Conservation (phyloP, 2,888 invertebrate species). For the Micoletzkya japonica region DNA sequence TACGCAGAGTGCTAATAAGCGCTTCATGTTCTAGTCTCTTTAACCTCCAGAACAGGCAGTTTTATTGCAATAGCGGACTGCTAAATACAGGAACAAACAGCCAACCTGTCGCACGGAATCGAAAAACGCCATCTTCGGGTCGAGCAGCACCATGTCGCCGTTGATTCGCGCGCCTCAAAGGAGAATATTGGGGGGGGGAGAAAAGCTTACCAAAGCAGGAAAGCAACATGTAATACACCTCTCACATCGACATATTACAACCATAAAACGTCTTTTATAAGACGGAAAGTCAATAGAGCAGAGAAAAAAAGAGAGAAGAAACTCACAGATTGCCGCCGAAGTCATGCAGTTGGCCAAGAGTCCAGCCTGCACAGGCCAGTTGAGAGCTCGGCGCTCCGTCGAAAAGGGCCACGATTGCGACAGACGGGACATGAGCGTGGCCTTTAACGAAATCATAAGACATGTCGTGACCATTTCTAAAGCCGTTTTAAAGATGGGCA, state of each 20-base stretch:
- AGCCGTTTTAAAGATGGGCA: too few relatives aligned
- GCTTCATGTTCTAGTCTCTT: too few relatives aligned
- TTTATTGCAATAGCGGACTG: too few relatives aligned
- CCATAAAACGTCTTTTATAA: background rate
- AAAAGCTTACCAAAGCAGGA: too few relatives aligned
- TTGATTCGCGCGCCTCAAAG: constrained; percentile 52
- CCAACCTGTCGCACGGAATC: constrained; percentile 38
- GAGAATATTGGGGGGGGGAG: too few relatives aligned
- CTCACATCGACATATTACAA: background rate
- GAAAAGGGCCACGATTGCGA: constrained; percentile 38
- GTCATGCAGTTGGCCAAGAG: constrained; percentile 43
- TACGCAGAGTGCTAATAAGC: too few relatives aligned
- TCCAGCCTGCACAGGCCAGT: constrained; percentile 52
- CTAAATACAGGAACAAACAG: background rate
- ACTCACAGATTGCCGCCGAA: constrained; percentile 43
- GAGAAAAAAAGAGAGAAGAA: background rate
- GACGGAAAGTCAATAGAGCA: background rate
- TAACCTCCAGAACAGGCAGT: too few relatives aligned
- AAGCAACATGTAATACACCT: background rate
- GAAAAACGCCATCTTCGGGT: constrained; percentile 40
- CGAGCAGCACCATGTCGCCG: constrained; percentile 49
- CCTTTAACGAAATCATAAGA: background rate
- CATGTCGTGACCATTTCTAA: background rate
- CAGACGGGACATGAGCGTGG: constrained; percentile 30
- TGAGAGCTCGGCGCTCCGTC: constrained; percentile 46